These are phyloP conservation scores for Orientallactaga bullata DNA, from an alignment of 2,113 vertebrate genomes.

Conservation along the genomic window DNA sequence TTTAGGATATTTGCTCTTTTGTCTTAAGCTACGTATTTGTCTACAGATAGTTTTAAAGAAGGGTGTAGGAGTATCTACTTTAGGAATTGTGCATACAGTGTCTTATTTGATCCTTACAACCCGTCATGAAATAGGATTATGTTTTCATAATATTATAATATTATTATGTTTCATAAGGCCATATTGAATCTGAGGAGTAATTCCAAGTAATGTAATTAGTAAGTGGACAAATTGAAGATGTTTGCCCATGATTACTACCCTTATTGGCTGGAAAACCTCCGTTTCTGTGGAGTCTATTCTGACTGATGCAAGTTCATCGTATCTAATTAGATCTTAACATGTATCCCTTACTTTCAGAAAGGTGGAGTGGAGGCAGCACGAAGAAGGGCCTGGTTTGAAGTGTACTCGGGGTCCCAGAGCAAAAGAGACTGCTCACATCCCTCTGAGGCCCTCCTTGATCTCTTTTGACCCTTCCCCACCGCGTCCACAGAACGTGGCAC, in stretches of 20 bases:
- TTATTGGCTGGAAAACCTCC: conserved; percentile 1
- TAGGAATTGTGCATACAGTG: not conserved
- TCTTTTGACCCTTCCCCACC: accelerated
- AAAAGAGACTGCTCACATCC: accelerated
- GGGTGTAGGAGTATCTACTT: not conserved
- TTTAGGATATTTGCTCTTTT: not conserved
- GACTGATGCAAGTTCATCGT: not conserved
- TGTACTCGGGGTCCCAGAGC: too few relatives aligned
- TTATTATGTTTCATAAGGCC: not conserved
- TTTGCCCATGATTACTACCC: not conserved
- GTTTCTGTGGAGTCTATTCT: not conserved
- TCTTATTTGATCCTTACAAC: conserved; percentile 27
- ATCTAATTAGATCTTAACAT: not conserved
- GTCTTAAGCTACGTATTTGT: conserved; percentile 11
- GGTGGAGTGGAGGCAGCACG: not conserved
- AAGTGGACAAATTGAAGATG: not conserved
- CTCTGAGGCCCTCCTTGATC: accelerated
- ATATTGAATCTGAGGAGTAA: conserved; percentile 15
- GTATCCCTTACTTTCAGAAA: not conserved
- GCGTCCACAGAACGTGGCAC: not conserved
- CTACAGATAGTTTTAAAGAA: conserved; percentile 20
- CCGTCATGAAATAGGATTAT: not conserved
- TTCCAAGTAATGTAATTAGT: conserved; percentile 4
- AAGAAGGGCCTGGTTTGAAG: not conserved
- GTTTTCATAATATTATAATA: not conserved